Conservation (phyloP, 2,888 invertebrate genomes). For the Amphimallon solstitiale region DNA sequence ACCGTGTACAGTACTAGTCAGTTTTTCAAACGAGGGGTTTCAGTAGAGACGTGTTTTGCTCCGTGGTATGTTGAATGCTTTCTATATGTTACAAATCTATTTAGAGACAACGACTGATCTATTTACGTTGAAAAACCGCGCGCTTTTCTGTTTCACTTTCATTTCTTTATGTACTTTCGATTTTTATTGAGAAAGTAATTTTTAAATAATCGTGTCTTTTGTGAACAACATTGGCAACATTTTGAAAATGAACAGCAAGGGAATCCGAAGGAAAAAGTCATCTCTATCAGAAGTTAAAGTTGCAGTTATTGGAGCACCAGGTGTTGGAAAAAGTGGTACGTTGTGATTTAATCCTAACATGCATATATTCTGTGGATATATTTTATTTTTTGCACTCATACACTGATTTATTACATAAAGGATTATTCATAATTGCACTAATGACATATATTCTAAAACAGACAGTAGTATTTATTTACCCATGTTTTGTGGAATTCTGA, state of each 20-base stretch:
- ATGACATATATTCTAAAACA: too few relatives aligned
- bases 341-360: not conserved
- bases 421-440: too few relatives aligned
- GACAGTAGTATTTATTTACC: too few relatives aligned
- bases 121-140: constrained; percentile 31
- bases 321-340: constrained; percentile 92
- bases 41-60: constrained; percentile 39
- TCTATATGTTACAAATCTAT: constrained; percentile 45
- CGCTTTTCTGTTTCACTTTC: constrained; percentile 3
- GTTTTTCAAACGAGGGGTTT: constrained; percentile 40
- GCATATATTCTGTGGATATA: too few relatives aligned
- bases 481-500: too few relatives aligned
- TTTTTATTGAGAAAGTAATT: not conserved
- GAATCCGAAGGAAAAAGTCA: constrained; percentile 89
- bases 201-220: constrained; percentile 1
- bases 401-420: too few relatives aligned
- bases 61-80: constrained; percentile 38
- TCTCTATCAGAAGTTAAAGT: constrained; percentile 91
- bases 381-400: too few relatives aligned
- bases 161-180: constrained; percentile 18
- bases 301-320: constrained; percentile 88
- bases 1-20: constrained; percentile 39
- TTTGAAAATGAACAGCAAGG: constrained; percentile 75
- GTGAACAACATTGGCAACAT: constrained; percentile 16
- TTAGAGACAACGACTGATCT: constrained; percentile 41